Evolutionary conservation across 1,140 invertebrate genomes (phyloP).

Genomic region (Planococcus citri): DNA sequence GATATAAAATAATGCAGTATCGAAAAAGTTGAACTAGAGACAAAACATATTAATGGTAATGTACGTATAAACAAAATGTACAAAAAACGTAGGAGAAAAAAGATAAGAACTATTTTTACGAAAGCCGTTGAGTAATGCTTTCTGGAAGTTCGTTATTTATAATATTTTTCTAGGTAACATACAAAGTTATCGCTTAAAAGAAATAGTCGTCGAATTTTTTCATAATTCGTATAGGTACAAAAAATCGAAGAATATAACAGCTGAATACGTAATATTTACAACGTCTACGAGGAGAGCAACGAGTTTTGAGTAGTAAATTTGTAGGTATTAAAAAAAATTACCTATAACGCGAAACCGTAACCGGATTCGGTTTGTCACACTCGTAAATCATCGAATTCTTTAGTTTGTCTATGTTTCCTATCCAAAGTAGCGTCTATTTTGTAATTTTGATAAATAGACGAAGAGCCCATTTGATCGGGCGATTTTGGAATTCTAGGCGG

Average conservation of each 20-base stretch:
- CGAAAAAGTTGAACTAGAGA: not conserved
- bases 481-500: not conserved
- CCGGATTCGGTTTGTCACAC: not conserved
- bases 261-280: not conserved
- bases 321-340: not conserved
- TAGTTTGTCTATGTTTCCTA: not conserved
- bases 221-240: not conserved
- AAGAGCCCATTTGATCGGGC: not conserved
- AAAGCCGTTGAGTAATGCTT: not conserved
- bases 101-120: not conserved
- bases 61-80: not conserved
- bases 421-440: not conserved
- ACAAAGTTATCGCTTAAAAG: not conserved
- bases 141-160: not conserved
- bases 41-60: not conserved
- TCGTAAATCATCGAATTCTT: conserved; percentile 1
- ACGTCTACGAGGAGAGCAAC: not conserved
- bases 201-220: not conserved
- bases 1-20: not conserved
- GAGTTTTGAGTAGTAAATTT: too few species aligned
- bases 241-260: not conserved
- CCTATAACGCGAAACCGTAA: not conserved
- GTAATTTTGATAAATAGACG: not conserved
- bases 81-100: not conserved
- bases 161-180: not conserved